Conservation (phyloP, 2,797 vertebrate genomes). For the Parauchenoglanis punctatus region DNA sequence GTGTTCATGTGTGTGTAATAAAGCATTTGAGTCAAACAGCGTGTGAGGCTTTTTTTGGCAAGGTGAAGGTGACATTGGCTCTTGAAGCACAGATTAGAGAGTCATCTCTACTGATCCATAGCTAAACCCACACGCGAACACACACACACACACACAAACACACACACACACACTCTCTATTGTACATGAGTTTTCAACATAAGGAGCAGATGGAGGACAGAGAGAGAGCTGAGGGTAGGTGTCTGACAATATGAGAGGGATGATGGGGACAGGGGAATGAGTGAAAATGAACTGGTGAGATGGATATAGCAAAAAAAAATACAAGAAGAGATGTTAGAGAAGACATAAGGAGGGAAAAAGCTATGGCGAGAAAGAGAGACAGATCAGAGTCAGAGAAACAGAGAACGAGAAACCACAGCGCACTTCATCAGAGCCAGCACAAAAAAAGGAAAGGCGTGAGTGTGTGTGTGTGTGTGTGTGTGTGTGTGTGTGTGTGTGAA, state of each 20-base stretch:
- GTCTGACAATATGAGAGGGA: slow-evolving; percentile 42
- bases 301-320: neutral
- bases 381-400: neutral
- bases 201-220: slow-evolving; percentile 28
- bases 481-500: slow-evolving; percentile 3
- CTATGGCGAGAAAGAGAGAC: neutral
- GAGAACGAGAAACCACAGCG: neutral
- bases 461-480: slow-evolving; percentile 9
- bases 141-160: neutral
- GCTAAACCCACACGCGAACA: slow-evolving; percentile 14
- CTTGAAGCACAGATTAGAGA: slow-evolving; percentile 8
- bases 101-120: slow-evolving; percentile 34
- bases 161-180: neutral
- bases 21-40: neutral
- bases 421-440: neutral
- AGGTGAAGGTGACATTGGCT: slow-evolving; percentile 32
- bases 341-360: neutral
- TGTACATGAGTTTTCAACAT: slow-evolving; percentile 7
- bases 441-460: slow-evolving; percentile 2
- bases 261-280: slow-evolving; percentile 23
- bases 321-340: neutral
- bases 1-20: neutral
- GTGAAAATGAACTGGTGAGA: slow-evolving; percentile 1
- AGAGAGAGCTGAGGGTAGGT: slow-evolving; percentile 23
- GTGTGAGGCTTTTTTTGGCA: slow-evolving; percentile 1